Evolutionary conservation across 2,888 invertebrate genomes (phyloP).

Genomic region (Apoda limacodes): DNA sequence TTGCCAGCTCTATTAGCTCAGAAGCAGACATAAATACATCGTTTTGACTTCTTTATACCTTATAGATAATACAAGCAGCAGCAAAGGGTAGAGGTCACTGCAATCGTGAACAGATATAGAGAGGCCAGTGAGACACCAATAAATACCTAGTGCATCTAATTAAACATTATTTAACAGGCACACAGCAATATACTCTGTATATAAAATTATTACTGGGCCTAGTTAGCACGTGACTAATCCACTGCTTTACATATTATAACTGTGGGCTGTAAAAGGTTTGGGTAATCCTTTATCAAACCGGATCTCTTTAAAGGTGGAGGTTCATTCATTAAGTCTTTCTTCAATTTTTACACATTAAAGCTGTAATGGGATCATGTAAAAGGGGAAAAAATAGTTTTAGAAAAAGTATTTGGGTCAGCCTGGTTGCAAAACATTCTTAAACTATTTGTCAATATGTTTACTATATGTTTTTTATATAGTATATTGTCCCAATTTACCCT

Average conservation of each 20-base stretch:
- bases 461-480: no score
- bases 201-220: constrained; percentile 5
- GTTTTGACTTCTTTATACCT: constrained; percentile 57
- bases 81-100: constrained; percentile 52
- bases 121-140: constrained; percentile 45
- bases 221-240: constrained; percentile 2
- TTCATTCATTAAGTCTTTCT: not conserved
- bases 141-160: constrained; percentile 41
- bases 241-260: constrained; percentile 5
- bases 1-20: constrained; percentile 29
- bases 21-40: constrained; percentile 41
- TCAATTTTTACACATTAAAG: not conserved
- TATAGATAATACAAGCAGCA: constrained; percentile 45
- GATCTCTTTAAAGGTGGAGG: constrained; percentile 1
- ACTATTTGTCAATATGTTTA: no score
- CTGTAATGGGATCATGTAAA: no score
- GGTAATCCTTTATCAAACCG: not conserved
- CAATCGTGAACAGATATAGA: constrained; percentile 57
- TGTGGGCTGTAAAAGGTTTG: not conserved
- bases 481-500: no score
- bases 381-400: no score
- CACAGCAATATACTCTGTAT: constrained; percentile 13
- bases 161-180: constrained; percentile 26
- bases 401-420: no score
- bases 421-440: no score